Conservation (phyloP, 2,888 invertebrate genomes). For the Chymomyza amoena region DNA sequence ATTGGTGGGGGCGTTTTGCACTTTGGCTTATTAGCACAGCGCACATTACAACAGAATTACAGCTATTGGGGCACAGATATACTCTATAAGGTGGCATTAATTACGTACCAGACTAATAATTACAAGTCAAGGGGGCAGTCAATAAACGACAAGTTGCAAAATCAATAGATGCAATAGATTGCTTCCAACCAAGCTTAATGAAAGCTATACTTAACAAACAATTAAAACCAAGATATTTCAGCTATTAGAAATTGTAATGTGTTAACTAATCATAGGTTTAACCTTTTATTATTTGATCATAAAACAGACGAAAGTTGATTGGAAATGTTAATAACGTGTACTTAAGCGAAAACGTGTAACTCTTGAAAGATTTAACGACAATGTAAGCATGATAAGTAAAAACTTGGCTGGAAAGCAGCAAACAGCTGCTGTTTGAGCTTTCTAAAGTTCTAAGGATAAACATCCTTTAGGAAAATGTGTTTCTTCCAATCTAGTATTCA, state of each 20-base stretch:
- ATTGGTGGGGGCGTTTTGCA: conserved; percentile 5
- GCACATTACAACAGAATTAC: conserved; percentile 5
- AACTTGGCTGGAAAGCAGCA: too few species aligned
- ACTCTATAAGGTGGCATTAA: conserved; percentile 19
- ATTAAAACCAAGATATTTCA: not conserved
- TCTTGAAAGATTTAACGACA: not conserved
- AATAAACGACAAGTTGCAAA: not conserved
- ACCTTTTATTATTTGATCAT: not conserved
- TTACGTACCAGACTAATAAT: conserved; percentile 1
- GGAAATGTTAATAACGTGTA: not conserved
- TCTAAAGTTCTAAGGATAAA: too few species aligned
- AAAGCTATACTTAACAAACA: not conserved
- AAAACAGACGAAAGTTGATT: not conserved
- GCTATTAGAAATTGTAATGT: not conserved
- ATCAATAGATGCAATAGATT: not conserved
- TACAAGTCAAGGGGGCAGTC: not conserved
- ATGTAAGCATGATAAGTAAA: not conserved
- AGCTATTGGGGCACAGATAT: not conserved
- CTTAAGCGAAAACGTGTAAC: not conserved
- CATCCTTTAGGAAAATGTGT: too few species aligned
- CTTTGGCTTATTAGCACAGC: conserved; percentile 18
- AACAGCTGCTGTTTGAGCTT: too few species aligned
- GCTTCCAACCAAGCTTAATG: not conserved
- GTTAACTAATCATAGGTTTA: not conserved
- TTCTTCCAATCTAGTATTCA: too few species aligned